Evolutionary conservation across 2,797 vertebrate genomes (phyloP), one percentile per base, ranked within the genome.

Genomic region (Sternarchorhynchus goeldii): DNA sequence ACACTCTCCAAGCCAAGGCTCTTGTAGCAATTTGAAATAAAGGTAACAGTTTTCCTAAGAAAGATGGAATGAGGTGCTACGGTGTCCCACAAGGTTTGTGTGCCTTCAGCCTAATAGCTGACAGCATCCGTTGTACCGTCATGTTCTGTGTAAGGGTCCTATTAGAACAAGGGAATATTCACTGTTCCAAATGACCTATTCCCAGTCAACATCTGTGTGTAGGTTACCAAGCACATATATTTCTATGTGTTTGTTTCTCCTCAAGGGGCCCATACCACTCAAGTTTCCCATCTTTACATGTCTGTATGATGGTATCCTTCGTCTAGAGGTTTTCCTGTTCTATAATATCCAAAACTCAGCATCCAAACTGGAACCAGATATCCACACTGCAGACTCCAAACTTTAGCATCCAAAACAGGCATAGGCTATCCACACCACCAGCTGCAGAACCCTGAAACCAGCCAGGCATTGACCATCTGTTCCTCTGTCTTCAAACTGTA

Each of bases 201-300:
- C 16, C n/a, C 6, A 20, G 75, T 68, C 10, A 29, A 58, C 45
- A 12, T 50, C 45, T 57, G 8, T 32, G 62, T 34, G 5, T 39
- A 25, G 32, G 41, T 29, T 5, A 62, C 16, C 10, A 16, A 29
- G 34, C 39, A 67, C 16, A 18, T 25, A 31, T 62, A 17, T 18
- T 29, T 32, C n/a, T 18, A 21, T 31, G 12, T 10, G 31, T 14
- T 31, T 65, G 64, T 81, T 59, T 72, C 59, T 70, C 45, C 55
- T 29, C 39, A 67, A 76, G 7, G 12, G 59, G 34, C 31, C 58
- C 69, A 34, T 62, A 58, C 77, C 75, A 60, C 72, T 65, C 55
- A 57, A 56, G 32, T 55, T 41, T 62, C 21, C 55, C 36, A n/a
- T 59, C 65, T 60, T 29, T 58, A 75, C 59, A 62, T 25, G 45